Conservation (phyloP, 2,888 invertebrate species). For the Ennomos fuscantarius region DNA sequence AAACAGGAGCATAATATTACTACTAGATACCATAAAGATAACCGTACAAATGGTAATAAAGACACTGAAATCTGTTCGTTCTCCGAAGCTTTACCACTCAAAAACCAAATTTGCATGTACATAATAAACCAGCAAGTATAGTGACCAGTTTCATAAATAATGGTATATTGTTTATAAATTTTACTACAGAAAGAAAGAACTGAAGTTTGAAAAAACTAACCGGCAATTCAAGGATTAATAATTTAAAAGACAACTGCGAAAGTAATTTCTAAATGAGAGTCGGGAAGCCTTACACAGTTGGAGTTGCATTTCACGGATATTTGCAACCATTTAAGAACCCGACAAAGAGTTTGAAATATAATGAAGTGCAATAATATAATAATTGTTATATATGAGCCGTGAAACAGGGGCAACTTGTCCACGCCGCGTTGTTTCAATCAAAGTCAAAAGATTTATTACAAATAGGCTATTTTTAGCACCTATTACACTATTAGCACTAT, state of each 20-base stretch:
- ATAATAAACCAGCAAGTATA: background rate
- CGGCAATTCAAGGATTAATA: background rate
- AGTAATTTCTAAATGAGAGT: conserved; percentile 22
- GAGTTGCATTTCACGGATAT: conserved; percentile 16
- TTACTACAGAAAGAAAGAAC: conserved; percentile 5
- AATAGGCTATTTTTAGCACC: too few species aligned
- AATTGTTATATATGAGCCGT: background rate
- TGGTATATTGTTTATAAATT: conserved; percentile 15
- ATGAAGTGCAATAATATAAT: conserved; percentile 31
- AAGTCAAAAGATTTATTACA: too few species aligned
- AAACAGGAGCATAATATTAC: conserved; percentile 24
- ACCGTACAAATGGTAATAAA: conserved; percentile 28
- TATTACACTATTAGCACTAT: too few species aligned
- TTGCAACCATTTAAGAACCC: conserved; percentile 13
- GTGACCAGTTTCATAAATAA: conserved; percentile 13
- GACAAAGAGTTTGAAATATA: conserved; percentile 46
- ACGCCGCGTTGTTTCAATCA: background rate
- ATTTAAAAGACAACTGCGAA: conserved; percentile 5
- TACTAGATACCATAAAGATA: conserved; percentile 35
- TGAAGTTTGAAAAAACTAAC: background rate
- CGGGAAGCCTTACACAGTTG: conserved; percentile 3
- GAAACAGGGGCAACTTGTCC: background rate
- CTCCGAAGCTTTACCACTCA: conserved; percentile 4
- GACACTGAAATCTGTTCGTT: conserved; percentile 22
- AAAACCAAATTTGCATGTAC: conserved; percentile 26